phyloP scores from a whole-genome alignment of 2,113 vertebrate species.

The human (Homo sapiens) region DNA sequence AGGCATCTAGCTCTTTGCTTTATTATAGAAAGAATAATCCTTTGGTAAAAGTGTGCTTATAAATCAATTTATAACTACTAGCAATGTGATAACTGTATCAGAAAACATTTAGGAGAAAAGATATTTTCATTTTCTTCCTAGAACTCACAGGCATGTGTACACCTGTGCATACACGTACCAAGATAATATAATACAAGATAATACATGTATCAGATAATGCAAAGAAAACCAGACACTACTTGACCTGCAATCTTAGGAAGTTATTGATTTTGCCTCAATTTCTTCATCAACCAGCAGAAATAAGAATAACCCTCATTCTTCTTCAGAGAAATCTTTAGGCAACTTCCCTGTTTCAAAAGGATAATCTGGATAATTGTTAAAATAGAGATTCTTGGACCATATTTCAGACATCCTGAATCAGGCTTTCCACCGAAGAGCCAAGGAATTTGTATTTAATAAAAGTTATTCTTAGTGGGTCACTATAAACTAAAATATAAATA shows the following conservation, averaged over 20 bases:
- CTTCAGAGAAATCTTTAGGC: background rate
- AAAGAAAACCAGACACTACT: background rate
- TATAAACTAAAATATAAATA: background rate
- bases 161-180: background rate
- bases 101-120: background rate
- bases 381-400: background rate
- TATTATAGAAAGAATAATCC: background rate
- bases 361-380: background rate
- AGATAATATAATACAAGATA: no score
- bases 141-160: background rate
- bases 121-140: background rate
- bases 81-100: background rate
- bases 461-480: background rate
- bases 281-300: constrained; percentile 25
- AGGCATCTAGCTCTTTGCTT: background rate
- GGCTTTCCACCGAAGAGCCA: background rate
- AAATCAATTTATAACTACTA: background rate
- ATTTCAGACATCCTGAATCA: background rate
- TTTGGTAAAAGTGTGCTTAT: background rate
- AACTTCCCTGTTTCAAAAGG: background rate
- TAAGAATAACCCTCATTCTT: background rate
- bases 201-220: background rate
- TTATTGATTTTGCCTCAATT: background rate
- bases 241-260: background rate
- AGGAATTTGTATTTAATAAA: background rate